Base-by-base conservation (phyloP, 2,113 vertebrate genomes). In the Cynoglossus semilaevis region DNA sequence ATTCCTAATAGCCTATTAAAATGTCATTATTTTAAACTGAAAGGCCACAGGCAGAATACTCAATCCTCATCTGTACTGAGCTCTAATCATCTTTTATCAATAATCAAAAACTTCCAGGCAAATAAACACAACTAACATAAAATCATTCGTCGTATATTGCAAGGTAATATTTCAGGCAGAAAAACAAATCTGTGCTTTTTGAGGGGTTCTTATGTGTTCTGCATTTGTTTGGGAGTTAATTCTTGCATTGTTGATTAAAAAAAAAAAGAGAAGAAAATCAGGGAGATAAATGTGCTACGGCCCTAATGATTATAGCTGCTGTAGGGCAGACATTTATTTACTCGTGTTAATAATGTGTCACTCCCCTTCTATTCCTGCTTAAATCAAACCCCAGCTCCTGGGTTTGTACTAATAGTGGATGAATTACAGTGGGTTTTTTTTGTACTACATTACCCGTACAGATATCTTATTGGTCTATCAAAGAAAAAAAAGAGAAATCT, bases 341-440 rank as follows among this genome's bases (percentile, higher is more conserved):
- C 64, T 72, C 35, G 65, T 57, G 74, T 68, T 84, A 75, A 79
- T 84, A 77, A 72, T 73, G 43, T 70, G 75, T 80, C 75, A 74
- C 53, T 75, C 70, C 66, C 56, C 61, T 79, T 74, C 74, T 52
- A 51, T 71, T 67, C 34, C 19, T 13, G 65, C 63, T 65, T 74
- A 59, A 80, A 80, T 82, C 70, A 72, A 43, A 58, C 56, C 41
- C 49, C 58, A 22, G 54, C 70, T 65, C 29, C 71, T 43, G 58
- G 55, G 53, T 63, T 69, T 59, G 42, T n/a, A 47, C 17, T 54
- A 19, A 48, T 51, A 17, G 15, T 41, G 15, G 41, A 35, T 77
- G 22, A 52, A 15, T 37, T 53, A 29, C 45, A 67, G 22, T 46
- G n/a, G 29, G 9, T 66, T 54, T 16, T 37, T 13, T 13, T 15